Evolutionary conservation across 2,113 vertebrate genomes (phyloP).

Genomic region (Orycteropus afer): DNA sequence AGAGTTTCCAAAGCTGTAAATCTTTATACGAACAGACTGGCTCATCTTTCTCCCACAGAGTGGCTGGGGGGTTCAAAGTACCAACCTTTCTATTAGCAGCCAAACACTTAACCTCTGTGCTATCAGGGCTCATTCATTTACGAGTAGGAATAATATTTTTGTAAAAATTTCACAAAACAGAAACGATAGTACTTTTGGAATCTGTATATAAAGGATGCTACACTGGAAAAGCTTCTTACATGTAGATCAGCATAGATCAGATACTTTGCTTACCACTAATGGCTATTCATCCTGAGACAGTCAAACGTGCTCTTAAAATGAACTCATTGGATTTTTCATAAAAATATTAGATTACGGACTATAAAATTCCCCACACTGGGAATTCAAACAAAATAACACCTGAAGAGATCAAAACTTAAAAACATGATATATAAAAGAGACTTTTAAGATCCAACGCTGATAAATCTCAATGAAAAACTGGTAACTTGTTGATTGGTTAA

Average conservation of each 20-base stretch:
- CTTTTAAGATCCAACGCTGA: constrained; percentile 10
- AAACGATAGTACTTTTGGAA: background rate
- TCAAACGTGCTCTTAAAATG: background rate
- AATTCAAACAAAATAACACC: background rate
- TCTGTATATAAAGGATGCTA: background rate
- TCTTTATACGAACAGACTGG: no score
- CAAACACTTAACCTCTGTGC: no score
- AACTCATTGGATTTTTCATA: background rate
- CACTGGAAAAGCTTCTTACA: background rate
- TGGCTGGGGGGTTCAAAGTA: no score
- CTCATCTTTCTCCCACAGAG: no score
- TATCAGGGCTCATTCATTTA: no score
- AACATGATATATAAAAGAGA: background rate
- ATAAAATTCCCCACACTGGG: background rate
- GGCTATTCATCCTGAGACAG: background rate
- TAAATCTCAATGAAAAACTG: background rate
- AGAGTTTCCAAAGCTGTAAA: no score
- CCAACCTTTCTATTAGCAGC: no score
- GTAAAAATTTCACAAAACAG: background rate
- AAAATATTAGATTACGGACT: background rate
- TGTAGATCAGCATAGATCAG: background rate
- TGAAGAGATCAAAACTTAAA: background rate
- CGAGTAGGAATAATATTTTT: background rate
- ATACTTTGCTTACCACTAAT: background rate
- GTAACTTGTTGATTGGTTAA: constrained; percentile 27